Base-by-base conservation (phyloP, 2,888 invertebrate genomes). In the Pterostichus madidus region DNA sequence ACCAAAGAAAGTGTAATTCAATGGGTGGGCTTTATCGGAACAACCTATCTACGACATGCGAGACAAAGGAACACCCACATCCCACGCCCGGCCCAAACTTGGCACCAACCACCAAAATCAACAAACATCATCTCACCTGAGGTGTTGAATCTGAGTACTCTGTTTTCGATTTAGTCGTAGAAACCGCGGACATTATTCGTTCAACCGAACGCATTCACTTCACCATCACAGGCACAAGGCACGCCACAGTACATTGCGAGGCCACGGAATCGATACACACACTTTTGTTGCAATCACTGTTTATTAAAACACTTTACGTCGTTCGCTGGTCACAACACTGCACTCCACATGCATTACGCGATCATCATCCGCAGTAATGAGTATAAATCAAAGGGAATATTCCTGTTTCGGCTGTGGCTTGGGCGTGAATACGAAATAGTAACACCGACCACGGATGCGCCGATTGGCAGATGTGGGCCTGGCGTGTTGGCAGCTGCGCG, bases 61-160 rank as follows among this genome's bases (percentile, higher is more conserved):
- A 86, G 86, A 87, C 87, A 87, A 86, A 87, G 87, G 85, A 87
- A 88, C 88, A 86, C 88, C 88, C 88, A 88, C 88, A 87, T 85
- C 86, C 85, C 85, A 61, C 79, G 83, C 83, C 83, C 83, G 52
- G 77, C 76, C 77, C 83, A 77, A 83, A 80, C 80, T 76, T 53
- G 32, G 61, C 75, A 76, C 64, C 61, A 59, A 13, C 13, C 44
- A 11, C 52, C 73, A 49, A 73, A 64, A n/a, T 64, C 64, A 24
- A 24, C 59, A 32, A 64, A n/a, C 68, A 31, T 10, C 75, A 49
- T n/a, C 75, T 75, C 53, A 75, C 75, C 75, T 75, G 75, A 15
- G 53, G 75, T 35, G 49, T 17, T 32, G 49, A 52, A 53, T 75
- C 53, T 31, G 52, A 52, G 32, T 75, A 75, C 32, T 75, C 75